Base-by-base conservation (phyloP, 2,797 vertebrate genomes). In the Mus spretus region DNA sequence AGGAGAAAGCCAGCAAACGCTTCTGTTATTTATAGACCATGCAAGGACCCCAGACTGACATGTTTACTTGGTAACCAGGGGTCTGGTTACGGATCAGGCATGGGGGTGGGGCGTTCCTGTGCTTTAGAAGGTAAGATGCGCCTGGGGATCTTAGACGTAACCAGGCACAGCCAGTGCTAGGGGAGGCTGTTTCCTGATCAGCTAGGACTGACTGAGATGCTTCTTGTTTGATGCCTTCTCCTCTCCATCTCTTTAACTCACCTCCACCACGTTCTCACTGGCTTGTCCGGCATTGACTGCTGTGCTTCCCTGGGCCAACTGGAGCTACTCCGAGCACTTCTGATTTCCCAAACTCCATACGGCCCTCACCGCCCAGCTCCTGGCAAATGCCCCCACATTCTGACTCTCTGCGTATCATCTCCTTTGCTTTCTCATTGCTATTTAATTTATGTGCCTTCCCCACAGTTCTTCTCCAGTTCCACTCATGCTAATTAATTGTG, bases 401-500 rank as follows among this genome's bases (percentile, higher is more conserved):
- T 6, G 26, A 85, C 55, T 86, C 44, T 79, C 75, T 61, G 40
- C 44, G 19, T 20, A 24, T 59, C 31, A 78, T 44, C 78, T 70
- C 34, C 88, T 91, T 95, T 92, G 82, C 65, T 72, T 72, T 92
- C 75, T 90, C 67, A 34, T 37, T 89, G 61, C 85, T 96, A 9
- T 82, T 94, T 93, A 86, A 95, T 94, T 96, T 75, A 92, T 79
- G 85, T 83, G 81, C 44, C 74, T 93, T 94, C 93, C 74, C 90
- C 91, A 86, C 15, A 86, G 74, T 89, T 96, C 89, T 93, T 70
- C 96, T 95, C 93, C 95, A 93, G 92, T 89, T 95, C 89, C 80
- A 84, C 31, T 85, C 40, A 50, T 80, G 85, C 93, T 95, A 97
- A 96, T 97, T 97, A 97, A 89, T 95, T 95, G 88, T 87, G 63